Evolutionary conservation across 2,888 invertebrate genomes (phyloP), one percentile per base, ranked within the genome.

Genomic region (Brenthis daphne): DNA sequence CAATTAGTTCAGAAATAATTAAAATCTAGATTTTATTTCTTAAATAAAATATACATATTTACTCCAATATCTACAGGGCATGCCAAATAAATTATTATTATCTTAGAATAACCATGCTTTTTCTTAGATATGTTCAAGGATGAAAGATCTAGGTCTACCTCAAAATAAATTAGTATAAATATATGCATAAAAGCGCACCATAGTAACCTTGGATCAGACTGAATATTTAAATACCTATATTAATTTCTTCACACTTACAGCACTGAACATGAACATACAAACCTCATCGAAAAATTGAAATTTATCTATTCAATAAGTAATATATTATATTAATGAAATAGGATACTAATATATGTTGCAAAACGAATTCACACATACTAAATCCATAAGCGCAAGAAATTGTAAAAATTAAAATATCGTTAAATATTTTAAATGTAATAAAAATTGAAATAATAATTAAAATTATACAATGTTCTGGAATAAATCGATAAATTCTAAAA

Each of bases 91-190:
- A 79, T 78, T 78, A 73, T 78, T 70, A 67, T 72, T 76, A 66
- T 69, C 74, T 78, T 74, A 65, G 74, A 80, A 82, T 72, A 73
- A 79, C 16, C 91, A 91, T 92, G 91, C 91, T 88, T 84, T 78
- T 79, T 83, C 77, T 75, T 79, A 81, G 81, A 81, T 69, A 73
- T 71, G 75, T 79, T 74, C 74, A 78, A 79, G 76, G 74, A 74
- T 76, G 80, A 60, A 56, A 83, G 76, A 77, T 82, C 85, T 86
- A 85, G 77, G 70, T 80, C 88, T 89, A 89, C 81, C 80, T 82
- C 79, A 80, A 79, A 70, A 82, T 77, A 76, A 81, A 81, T 85
- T 82, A 85, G 84, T 86, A 82, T 79, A 83, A 24, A 78, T 80
- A 77, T 83, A 82, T 81, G 73, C 80, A 79, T 78, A 87, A 63